Conservation (phyloP, 30 jellyfish, hydroid and myxozoan genomes). For the Mastigias papua region DNA sequence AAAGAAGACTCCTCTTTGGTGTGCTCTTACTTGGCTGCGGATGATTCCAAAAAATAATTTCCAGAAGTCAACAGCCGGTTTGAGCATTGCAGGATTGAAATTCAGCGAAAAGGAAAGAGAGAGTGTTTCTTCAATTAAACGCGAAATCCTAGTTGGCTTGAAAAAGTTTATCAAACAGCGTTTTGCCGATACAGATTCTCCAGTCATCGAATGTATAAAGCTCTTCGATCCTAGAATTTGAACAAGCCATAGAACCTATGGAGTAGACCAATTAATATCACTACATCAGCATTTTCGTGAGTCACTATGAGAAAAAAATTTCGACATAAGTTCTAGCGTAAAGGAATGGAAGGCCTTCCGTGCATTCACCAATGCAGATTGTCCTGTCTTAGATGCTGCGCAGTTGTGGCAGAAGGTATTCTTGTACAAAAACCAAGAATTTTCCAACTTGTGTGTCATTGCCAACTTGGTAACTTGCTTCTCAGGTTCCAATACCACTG, state of each 20-base stretch:
- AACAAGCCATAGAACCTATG: neutral
- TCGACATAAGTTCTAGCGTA: neutral
- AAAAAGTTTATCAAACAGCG: neutral
- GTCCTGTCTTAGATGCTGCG: neutral
- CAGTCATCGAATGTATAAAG: neutral
- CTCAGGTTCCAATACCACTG: neutral
- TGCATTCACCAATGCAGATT: neutral
- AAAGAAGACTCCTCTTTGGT: neutral
- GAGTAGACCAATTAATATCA: neutral
- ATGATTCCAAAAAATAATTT: neutral
- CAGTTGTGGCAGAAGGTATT: neutral
- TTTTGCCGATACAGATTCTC: neutral
- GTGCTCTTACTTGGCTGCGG: neutral
- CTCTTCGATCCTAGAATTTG: neutral
- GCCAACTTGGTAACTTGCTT: neutral
- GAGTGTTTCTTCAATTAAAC: neutral
- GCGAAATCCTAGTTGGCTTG: neutral
- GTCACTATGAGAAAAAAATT: neutral
- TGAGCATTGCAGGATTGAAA: neutral
- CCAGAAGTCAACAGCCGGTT: neutral
- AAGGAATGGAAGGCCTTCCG: neutral
- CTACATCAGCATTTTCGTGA: neutral
- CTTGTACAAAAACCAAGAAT: neutral
- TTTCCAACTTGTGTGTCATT: neutral
- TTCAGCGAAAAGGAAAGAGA: neutral